Evolutionary conservation across 2,797 vertebrate genomes (phyloP).

Genomic region (Babyrousa celebensis): DNA sequence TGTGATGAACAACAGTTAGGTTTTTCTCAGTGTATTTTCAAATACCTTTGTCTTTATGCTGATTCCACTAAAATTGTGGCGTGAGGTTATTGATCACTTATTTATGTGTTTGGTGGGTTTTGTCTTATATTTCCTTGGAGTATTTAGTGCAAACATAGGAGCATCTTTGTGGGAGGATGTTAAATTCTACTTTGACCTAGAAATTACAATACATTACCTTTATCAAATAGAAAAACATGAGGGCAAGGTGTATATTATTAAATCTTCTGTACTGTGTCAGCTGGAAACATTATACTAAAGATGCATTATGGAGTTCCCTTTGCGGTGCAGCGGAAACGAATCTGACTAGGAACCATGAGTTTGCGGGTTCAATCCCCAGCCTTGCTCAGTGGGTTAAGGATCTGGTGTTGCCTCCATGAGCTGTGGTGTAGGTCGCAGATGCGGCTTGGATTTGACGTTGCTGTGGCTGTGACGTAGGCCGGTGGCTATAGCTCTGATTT

Average conservation of each 20-base stretch:
- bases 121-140: conserved; percentile 27
- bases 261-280: background rate
- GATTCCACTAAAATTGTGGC: background rate
- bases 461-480: no score
- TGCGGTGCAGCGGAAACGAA: no score
- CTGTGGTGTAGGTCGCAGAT: no score
- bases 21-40: conserved; percentile 6
- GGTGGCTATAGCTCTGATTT: no score
- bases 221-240: conserved; percentile 56
- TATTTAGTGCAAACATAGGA: conserved; percentile 22
- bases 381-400: no score
- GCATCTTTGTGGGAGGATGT: conserved; percentile 3
- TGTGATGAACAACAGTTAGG: background rate
- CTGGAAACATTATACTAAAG: conserved; percentile 8
- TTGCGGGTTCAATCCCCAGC: no score
- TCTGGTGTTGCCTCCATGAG: no score
- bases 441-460: no score
- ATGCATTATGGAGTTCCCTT: background rate
- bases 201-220: conserved; percentile 4
- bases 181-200: conserved; percentile 25
- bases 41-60: conserved; percentile 6
- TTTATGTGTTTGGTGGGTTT: background rate
- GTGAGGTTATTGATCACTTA: conserved; percentile 26
- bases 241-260: background rate
- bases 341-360: no score